A percentile compares a stretch with the other conserved stretches of the same genome.
Evolutionary conservation across 1,140 invertebrate species (phyloP).

Genomic region (Bombus affinis): DNA sequence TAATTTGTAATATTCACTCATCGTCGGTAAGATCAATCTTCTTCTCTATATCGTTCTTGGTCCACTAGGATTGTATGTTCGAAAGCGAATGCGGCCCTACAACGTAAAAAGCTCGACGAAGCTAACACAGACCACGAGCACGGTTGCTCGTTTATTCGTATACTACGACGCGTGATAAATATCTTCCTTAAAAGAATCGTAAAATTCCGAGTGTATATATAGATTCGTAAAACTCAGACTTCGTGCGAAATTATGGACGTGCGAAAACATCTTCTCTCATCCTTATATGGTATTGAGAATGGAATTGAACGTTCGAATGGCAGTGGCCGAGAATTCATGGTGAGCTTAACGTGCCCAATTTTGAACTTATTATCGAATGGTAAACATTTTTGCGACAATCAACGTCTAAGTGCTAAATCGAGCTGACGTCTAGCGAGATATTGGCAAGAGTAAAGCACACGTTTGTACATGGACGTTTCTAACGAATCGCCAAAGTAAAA

Average conservation of each 20-base stretch:
- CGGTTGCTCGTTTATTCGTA: neutral
- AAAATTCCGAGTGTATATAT: neutral
- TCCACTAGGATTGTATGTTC: constrained; percentile 66
- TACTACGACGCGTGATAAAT: neutral
- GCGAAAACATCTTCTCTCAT: neutral
- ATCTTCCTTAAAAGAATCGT: neutral
- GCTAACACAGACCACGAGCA: constrained; percentile 8
- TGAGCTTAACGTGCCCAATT: neutral
- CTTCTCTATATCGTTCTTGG: constrained; percentile 77
- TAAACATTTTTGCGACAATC: constrained; percentile 30
- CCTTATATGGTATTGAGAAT: neutral
- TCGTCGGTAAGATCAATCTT: constrained; percentile 22
- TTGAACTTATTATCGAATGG: constrained; percentile 20
- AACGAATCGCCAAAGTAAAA: constrained; percentile 48
- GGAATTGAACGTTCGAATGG: neutral
- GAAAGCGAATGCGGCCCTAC: constrained; percentile 14
- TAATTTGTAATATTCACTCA: constrained; percentile 26
- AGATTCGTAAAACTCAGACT: neutral
- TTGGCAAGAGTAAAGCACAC: constrained; percentile 78
- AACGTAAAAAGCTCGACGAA: constrained; percentile 22
- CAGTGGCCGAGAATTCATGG: neutral
- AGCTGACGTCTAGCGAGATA: constrained; percentile 56
- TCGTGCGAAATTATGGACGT: neutral
- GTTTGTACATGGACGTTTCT: constrained; percentile 78
- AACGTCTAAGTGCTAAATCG: constrained; percentile 41